Base-by-base conservation (phyloP, 2,113 vertebrate genomes). In the Propithecus coquereli region DNA sequence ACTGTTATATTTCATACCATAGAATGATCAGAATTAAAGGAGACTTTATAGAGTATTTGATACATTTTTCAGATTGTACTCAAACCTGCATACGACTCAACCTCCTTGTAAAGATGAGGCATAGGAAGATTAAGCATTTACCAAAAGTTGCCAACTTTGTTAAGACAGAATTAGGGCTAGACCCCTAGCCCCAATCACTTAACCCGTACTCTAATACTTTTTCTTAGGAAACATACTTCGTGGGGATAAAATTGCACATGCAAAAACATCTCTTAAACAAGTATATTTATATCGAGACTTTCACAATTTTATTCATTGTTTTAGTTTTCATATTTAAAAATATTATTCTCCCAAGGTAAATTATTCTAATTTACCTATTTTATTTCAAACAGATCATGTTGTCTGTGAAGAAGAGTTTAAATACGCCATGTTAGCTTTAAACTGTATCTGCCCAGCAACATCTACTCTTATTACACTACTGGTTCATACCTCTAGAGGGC, bases 371-470 rank as follows among this genome's bases (percentile, higher is more conserved):
- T 96, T 91, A 95, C 89, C 83, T 96, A 47, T 97, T 91, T 95
- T 97, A 95, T 97, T 97, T 47, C 76, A 43, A 98, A 94, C 98
- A 99, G 99, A 99, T 98, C 99, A 99, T n/a, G 99, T 99, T 93
- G 99, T 99, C 84, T 99, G 99, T 98, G 99, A 99, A 98, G 99
- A 99, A 96, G 99, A 99, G 97, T 99, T 99, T 98, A 99, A 99
- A 95, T 99, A 99, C 27, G 99, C 99, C 95, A 99, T 99, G 99
- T 97, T 99, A 98, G 99, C 99, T 97, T 98, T 99, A 95, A 99
- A 99, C 97, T 99, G 99, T 84, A 98, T 99, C 97, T 99, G 99
- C 94, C 99, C 99, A 59, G 99, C 99, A 80, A 99, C 99, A 54
- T 99, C 99, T 94, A 99, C 99, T 11, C 98, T 99, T 97, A 99